A percentile compares a stretch with the other conserved stretches of the same genome.
These are phyloP conservation scores for Phoxinus dragarum DNA, from an alignment of 2,797 vertebrate genomes.

Conservation along the genomic window DNA sequence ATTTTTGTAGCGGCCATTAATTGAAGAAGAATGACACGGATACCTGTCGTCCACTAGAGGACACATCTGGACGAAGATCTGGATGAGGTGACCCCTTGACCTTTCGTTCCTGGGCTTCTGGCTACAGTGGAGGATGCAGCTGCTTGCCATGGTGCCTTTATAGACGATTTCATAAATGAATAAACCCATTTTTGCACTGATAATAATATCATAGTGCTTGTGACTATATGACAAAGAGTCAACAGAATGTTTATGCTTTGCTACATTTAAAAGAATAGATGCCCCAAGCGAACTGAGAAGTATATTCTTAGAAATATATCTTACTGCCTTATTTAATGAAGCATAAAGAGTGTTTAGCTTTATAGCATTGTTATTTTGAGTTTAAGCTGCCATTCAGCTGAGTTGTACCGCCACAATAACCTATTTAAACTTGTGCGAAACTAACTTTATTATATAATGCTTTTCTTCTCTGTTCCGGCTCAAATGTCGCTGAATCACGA, in stretches of 20 bases:
- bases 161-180: conserved; percentile 43
- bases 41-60: conserved; percentile 44
- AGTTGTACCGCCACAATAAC: neutral
- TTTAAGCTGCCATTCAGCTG: conserved; percentile 6
- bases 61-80: conserved; percentile 55
- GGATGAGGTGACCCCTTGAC: conserved; percentile 44
- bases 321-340: neutral
- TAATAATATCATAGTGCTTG: neutral
- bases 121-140: conserved; percentile 39
- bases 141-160: conserved; percentile 39
- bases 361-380: neutral
- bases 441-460: conserved; percentile 5
- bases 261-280: conserved; percentile 19
- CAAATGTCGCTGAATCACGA: conserved; percentile 14
- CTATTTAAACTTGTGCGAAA: conserved; percentile 13
- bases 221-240: neutral
- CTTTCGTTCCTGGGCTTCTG: conserved; percentile 44
- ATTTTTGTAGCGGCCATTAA: conserved; percentile 9
- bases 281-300: neutral
- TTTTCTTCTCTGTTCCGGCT: conserved; percentile 29
- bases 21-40: conserved; percentile 3
- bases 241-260: neutral
- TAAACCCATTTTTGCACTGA: neutral
- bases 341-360: neutral
- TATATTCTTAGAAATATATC: neutral